Percentiles rank a stretch among this genome's conserved stretches.
Conservation (phyloP, 2,888 invertebrate species). For the Scelioninae gen. 2 region DNA sequence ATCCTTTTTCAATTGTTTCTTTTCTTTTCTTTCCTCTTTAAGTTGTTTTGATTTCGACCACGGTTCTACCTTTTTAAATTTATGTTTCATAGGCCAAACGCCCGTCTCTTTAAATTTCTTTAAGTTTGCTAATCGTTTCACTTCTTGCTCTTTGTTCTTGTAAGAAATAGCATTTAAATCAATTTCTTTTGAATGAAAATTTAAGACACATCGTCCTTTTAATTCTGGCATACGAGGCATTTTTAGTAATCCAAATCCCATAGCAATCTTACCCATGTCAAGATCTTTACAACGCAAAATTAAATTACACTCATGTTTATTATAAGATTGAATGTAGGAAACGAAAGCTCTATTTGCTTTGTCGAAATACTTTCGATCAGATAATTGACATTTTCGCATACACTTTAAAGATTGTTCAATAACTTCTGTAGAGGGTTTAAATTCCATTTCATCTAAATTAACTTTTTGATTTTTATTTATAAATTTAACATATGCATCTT, state of each 20-base stretch:
- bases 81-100: constrained; percentile 82
- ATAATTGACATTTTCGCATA: constrained; percentile 80
- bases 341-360: constrained; percentile 95
- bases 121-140: constrained; percentile 83
- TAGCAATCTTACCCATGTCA: constrained; percentile 88
- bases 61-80: constrained; percentile 82
- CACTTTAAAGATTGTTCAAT: constrained; percentile 76
- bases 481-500: constrained; percentile 93
- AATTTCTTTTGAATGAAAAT: constrained; percentile 79
- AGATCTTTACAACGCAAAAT: constrained; percentile 92
- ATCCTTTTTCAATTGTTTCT: constrained; percentile 79
- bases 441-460: constrained; percentile 77
- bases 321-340: constrained; percentile 94
- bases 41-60: constrained; percentile 88
- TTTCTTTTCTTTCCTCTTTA: constrained; percentile 81
- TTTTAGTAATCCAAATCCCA: constrained; percentile 91
- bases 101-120: constrained; percentile 84
- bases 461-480: constrained; percentile 94
- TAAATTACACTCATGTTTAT: constrained; percentile 95
- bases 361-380: constrained; percentile 88
- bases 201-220: constrained; percentile 79
- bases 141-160: constrained; percentile 87
- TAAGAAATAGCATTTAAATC: constrained; percentile 87
- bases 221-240: constrained; percentile 97
- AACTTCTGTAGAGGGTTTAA: constrained; percentile 72